Evolutionary conservation across 2,797 vertebrate genomes (phyloP), one percentile per base, ranked within the genome.

Genomic region (Hirundo rustica): DNA sequence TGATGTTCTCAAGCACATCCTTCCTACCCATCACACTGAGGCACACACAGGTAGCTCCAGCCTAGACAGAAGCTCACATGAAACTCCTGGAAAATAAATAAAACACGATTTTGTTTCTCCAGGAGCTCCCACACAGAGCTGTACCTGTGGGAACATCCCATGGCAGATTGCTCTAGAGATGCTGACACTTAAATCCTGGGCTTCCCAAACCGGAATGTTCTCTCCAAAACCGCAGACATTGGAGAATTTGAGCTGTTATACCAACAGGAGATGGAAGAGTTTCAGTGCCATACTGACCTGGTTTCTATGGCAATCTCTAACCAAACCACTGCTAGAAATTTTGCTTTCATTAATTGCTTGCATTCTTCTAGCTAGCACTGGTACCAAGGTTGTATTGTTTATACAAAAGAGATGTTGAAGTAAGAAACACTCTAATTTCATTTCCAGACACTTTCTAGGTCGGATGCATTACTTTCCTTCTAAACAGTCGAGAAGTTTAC

Each of bases 31-130:
- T 15, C 53, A 13, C 65, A 27, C 5, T 0, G 7, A 77, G 44
- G 48, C 15, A 17, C 44, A n/a, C 32, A 20, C 15, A 29, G 0
- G 2, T 22, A 64, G 45, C 53, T 65, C 10, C 4, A 67, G 64
- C 45, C 60, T 1, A 70, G 23, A 50, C 16, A 80, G n/a, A n/a
- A 64, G 21, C 29, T 45, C 60, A 40, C 18, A 42, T 0, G 0
- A 51, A 88, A 70, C n/a, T 36, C 26, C 27, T 32, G 38, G 14
- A 53, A 92, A 87, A 85, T 5, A 68, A 78, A 30, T 14, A 62
- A 91, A 84, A 47, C 7, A 10, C 1, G 0, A 34, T 27, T 77
- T 55, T 73, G 0, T 3, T 60, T 78, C 85, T 40, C 27, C 70
- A 78, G 65, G 54, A 93, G 58, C 36, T 81, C 50, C 44, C 62